Percentiles rank a stretch among this genome's conserved stretches.
Conservation (phyloP, 2,888 invertebrate species). For the Perizoma affinitatum region DNA sequence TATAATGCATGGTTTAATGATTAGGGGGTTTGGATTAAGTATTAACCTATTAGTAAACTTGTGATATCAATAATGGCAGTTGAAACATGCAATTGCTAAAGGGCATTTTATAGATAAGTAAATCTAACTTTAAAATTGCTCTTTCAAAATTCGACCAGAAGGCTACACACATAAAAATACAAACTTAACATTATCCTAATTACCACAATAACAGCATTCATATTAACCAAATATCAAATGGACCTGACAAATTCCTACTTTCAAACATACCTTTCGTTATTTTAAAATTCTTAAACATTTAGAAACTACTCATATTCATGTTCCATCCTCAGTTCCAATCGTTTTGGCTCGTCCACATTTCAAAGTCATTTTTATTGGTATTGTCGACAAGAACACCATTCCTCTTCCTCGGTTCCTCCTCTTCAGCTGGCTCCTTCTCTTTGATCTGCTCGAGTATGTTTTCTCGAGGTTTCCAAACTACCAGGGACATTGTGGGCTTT, state of each 20-base stretch:
- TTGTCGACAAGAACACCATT: slow-evolving; percentile 67
- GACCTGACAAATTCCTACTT: slow-evolving; percentile 34
- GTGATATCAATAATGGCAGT: no score
- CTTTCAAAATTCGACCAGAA: background rate
- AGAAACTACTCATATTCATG: slow-evolving; percentile 1
- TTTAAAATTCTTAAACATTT: background rate
- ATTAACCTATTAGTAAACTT: no score
- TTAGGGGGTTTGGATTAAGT: no score
- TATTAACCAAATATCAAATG: slow-evolving; percentile 29
- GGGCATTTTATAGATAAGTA: no score
- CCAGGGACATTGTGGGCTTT: slow-evolving; percentile 90
- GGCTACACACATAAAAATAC: background rate
- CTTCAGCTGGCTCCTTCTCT: slow-evolving; percentile 54
- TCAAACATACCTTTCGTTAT: slow-evolving; percentile 31
- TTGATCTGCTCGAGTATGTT: slow-evolving; percentile 66
- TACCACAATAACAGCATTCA: slow-evolving; percentile 11
- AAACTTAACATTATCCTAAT: slow-evolving; percentile 5
- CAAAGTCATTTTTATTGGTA: slow-evolving; percentile 66
- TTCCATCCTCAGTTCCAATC: slow-evolving; percentile 5
- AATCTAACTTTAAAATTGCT: background rate
- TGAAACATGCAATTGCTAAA: no score
- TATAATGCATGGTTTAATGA: no score
- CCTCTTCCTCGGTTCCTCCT: slow-evolving; percentile 51
- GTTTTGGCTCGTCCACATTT: slow-evolving; percentile 61
- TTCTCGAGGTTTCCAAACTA: slow-evolving; percentile 91